Conservation (phyloP, 64 coral and sea anemone genomes). For the Exaiptasia diaphana region DNA sequence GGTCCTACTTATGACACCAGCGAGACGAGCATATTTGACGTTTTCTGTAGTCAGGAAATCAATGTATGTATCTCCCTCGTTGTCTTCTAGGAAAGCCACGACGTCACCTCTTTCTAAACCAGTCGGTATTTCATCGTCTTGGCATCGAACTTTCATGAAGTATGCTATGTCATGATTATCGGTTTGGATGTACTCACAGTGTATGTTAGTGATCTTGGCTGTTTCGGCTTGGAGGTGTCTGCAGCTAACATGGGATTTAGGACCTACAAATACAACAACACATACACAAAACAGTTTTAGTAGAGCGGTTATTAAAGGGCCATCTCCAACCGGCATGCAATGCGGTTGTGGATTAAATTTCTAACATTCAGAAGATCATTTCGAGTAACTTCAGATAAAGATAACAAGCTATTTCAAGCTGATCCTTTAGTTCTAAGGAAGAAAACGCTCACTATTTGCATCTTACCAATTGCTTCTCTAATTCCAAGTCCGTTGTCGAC, state of each 20-base stretch:
- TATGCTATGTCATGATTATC: constrained; percentile 80
- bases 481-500: too few species aligned
- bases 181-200: constrained; percentile 57
- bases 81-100: constrained; percentile 64
- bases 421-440: too few species aligned
- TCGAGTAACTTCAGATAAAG: neutral
- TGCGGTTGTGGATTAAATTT: neutral
- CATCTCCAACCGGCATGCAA: neutral
- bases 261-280: neutral
- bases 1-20: constrained; percentile 76
- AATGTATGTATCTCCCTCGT: constrained; percentile 57
- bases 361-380: neutral
- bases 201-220: constrained; percentile 55
- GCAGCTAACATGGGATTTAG: constrained; percentile 11
- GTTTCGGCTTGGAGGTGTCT: constrained; percentile 57
- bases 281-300: neutral
- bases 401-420: neutral
- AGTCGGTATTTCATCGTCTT: constrained; percentile 18
- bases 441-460: too few species aligned
- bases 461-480: too few species aligned
- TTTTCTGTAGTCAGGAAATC: constrained; percentile 77
- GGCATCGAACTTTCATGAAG: constrained; percentile 42
- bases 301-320: neutral
- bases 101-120: constrained; percentile 75
- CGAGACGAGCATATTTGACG: constrained; percentile 31